Evolutionary conservation across 1,140 invertebrate genomes (phyloP).

Genomic region (Vanessa tameamea): DNA sequence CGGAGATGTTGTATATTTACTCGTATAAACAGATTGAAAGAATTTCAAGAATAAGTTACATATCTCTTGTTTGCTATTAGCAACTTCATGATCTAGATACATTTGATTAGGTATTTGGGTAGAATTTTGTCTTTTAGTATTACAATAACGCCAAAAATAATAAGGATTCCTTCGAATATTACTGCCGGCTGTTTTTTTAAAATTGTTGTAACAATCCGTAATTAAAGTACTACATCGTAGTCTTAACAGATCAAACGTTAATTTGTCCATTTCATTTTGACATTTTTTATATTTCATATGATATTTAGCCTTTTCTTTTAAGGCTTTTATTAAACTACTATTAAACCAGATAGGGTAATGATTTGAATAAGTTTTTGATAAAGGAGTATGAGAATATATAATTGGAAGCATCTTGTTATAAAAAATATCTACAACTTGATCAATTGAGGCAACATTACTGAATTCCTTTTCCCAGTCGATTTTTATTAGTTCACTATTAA

Average conservation of each 20-base stretch:
- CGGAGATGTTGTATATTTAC: neutral
- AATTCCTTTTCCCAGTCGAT: constrained; percentile 20
- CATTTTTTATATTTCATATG: constrained; percentile 31
- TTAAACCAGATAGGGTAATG: constrained; percentile 29
- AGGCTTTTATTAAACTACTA: constrained; percentile 11
- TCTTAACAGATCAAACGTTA: constrained; percentile 21
- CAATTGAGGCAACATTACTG: constrained; percentile 1
- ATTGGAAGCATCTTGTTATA: constrained; percentile 20
- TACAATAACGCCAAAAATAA: constrained; percentile 17
- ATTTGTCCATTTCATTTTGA: constrained; percentile 21
- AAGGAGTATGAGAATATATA: constrained; percentile 25
- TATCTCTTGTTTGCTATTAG: neutral
- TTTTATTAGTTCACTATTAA: constrained; percentile 13
- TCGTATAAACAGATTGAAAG: neutral
- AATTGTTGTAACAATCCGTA: constrained; percentile 16
- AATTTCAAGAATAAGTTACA: neutral
- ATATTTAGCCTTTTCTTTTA: constrained; percentile 34
- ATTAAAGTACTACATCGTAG: constrained; percentile 17
- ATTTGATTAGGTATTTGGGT: neutral
- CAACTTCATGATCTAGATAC: neutral
- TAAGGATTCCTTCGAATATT: constrained; percentile 16
- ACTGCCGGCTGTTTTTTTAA: constrained; percentile 13
- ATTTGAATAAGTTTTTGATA: neutral
- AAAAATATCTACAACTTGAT: constrained; percentile 17
- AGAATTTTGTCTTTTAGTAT: neutral